Evolutionary conservation across 2,888 invertebrate genomes (phyloP).

Genomic region (Rutpela maculata): DNA sequence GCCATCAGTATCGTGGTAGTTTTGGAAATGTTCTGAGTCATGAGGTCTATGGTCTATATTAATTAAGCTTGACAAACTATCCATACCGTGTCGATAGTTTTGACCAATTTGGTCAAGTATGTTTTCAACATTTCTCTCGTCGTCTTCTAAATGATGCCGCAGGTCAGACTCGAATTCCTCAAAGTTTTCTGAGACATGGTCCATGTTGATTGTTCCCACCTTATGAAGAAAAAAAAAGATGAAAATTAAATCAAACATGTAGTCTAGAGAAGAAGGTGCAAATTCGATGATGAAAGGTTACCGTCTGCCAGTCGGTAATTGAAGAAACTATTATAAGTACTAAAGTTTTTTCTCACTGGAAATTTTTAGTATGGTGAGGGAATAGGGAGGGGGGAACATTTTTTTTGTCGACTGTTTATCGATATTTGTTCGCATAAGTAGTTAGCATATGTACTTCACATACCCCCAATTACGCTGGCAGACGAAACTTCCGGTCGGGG

Average conservation of each 20-base stretch:
- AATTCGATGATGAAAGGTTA: too few species aligned
- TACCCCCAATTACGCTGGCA: too few species aligned
- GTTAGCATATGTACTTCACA: too few species aligned
- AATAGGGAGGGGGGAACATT: too few species aligned
- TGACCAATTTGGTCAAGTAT: slow-evolving; percentile 36
- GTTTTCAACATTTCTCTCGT: slow-evolving; percentile 32
- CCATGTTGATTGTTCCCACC: slow-evolving; percentile 11
- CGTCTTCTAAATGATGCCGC: slow-evolving; percentile 27
- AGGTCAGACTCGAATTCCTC: slow-evolving; percentile 2
- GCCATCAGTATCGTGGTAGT: background rate
- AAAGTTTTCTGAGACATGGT: background rate
- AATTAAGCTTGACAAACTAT: slow-evolving; percentile 20
- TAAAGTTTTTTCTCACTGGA: too few species aligned
- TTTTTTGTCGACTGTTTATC: too few species aligned
- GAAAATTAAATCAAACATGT: background rate
- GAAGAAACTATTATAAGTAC: too few species aligned
- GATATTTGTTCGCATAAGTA: too few species aligned
- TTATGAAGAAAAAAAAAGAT: background rate
- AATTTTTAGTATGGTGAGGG: too few species aligned
- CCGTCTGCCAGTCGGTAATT: too few species aligned
- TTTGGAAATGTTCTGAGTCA: background rate
- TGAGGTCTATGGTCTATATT: background rate
- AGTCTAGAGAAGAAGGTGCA: too few species aligned
- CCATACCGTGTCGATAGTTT: slow-evolving; percentile 29
- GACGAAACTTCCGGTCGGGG: too few species aligned